A percentile compares a stretch with the other conserved stretches of the same genome.
phyloP scores from a whole-genome alignment of 2,113 vertebrate genomes.

The Todiramphus chloris region DNA sequence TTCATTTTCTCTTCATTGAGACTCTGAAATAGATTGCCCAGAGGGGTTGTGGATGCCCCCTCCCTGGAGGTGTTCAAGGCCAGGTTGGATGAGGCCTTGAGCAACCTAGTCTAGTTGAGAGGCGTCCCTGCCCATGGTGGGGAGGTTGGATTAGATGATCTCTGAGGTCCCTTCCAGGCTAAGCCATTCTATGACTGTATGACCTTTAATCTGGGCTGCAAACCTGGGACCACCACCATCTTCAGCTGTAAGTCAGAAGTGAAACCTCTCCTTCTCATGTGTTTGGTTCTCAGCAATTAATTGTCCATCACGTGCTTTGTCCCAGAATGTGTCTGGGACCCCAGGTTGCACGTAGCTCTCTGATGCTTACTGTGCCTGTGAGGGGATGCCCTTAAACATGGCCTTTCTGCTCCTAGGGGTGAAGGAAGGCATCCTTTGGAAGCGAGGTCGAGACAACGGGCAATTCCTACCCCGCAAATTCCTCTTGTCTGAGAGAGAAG shows the following conservation, averaged over 20 bases:
- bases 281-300: not conserved
- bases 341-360: not conserved
- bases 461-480: constrained; percentile 88
- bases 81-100: too few relatives aligned
- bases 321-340: not conserved
- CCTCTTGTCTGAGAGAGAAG: constrained; percentile 84
- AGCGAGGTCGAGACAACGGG: constrained; percentile 86
- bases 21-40: too few relatives aligned
- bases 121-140: too few relatives aligned
- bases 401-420: constrained; percentile 68
- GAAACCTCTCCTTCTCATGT: not conserved
- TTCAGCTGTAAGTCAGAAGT: not conserved
- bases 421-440: constrained; percentile 85
- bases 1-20: too few relatives aligned
- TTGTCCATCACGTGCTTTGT: not conserved
- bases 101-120: too few relatives aligned
- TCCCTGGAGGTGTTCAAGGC: too few relatives aligned
- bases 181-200: not conserved
- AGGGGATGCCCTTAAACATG: not conserved
- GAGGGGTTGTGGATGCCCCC: too few relatives aligned
- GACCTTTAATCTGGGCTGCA: not conserved
- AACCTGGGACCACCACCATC: not conserved
- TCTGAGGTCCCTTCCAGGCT: too few relatives aligned
- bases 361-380: not conserved
- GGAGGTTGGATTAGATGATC: too few relatives aligned